Conservation (phyloP, 2,888 invertebrate genomes). For the Acleris laterana region DNA sequence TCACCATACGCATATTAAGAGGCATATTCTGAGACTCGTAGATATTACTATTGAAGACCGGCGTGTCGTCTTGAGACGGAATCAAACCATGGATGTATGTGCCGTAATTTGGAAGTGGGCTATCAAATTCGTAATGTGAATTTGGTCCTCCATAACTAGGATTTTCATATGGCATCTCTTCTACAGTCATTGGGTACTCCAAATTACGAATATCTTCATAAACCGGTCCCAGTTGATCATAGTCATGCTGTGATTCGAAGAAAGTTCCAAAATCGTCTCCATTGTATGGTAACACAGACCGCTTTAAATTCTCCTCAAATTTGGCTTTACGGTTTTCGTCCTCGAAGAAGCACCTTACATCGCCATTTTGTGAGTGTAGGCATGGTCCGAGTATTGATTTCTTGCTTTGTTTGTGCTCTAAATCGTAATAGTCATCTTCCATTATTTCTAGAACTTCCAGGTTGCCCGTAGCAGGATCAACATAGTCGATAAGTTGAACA, state of each 20-base stretch:
- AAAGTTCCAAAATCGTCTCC: neutral
- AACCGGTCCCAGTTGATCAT: neutral
- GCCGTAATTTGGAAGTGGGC: slow-evolving; percentile 49
- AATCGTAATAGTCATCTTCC: slow-evolving; percentile 9
- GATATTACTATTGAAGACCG: slow-evolving; percentile 10
- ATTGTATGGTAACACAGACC: neutral
- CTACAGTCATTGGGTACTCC: neutral
- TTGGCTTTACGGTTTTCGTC: neutral
- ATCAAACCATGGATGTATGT: slow-evolving; percentile 48
- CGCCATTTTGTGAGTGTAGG: slow-evolving; percentile 23
- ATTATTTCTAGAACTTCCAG: slow-evolving; percentile 12
- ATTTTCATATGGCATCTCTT: slow-evolving; percentile 9
- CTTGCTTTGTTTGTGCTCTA: slow-evolving; percentile 9
- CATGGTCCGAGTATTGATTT: slow-evolving; percentile 14
- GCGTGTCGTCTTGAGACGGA: slow-evolving; percentile 38
- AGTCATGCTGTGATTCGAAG: neutral
- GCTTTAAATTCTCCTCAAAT: neutral
- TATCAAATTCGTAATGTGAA: neutral
- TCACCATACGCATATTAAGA: slow-evolving; percentile 31
- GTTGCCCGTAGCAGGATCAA: slow-evolving; percentile 15
- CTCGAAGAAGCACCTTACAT: slow-evolving; percentile 17
- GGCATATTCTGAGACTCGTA: slow-evolving; percentile 17
- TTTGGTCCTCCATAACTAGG: neutral
- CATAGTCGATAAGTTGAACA: slow-evolving; percentile 17
- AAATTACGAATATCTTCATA: slow-evolving; percentile 4